These are phyloP conservation scores for Simalia tracyae DNA, from an alignment of 2,797 vertebrate species.

Conservation along the genomic window DNA sequence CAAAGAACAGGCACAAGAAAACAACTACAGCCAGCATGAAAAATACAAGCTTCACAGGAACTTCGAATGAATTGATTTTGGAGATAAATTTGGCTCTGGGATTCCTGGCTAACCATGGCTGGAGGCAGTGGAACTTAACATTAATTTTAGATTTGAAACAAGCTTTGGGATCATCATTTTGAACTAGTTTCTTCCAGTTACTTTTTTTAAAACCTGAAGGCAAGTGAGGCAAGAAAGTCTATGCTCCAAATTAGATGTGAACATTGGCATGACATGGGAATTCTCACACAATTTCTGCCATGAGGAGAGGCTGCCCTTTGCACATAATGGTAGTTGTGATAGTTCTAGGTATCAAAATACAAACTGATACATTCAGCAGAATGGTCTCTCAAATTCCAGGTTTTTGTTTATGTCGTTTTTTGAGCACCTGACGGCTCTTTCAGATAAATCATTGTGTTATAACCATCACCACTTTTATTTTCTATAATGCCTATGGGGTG, in stretches of 20 bases:
- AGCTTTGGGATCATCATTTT: not conserved
- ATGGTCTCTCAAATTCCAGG: not conserved
- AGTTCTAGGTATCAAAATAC: not conserved
- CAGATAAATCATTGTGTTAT: not conserved
- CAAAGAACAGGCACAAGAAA: not conserved
- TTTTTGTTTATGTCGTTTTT: not conserved
- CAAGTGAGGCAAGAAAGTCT: not conserved
- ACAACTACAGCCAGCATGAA: not conserved
- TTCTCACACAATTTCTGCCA: not conserved
- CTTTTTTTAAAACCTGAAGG: not conserved
- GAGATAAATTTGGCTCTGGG: not conserved
- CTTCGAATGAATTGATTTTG: not conserved
- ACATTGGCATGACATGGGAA: not conserved
- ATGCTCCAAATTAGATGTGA: not conserved
- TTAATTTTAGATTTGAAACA: not conserved
- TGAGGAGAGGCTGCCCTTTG: not conserved
- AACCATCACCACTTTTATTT: not conserved
- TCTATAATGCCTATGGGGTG: not conserved
- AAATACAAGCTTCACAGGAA: not conserved
- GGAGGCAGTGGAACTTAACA: not conserved
- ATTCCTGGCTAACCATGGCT: not conserved
- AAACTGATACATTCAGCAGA: not conserved
- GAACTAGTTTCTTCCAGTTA: not conserved
- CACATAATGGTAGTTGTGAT: not conserved
- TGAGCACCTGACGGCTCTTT: not conserved